Evolutionary conservation across 2,888 invertebrate genomes (phyloP).

Genomic region (Philopedon plagiatum): DNA sequence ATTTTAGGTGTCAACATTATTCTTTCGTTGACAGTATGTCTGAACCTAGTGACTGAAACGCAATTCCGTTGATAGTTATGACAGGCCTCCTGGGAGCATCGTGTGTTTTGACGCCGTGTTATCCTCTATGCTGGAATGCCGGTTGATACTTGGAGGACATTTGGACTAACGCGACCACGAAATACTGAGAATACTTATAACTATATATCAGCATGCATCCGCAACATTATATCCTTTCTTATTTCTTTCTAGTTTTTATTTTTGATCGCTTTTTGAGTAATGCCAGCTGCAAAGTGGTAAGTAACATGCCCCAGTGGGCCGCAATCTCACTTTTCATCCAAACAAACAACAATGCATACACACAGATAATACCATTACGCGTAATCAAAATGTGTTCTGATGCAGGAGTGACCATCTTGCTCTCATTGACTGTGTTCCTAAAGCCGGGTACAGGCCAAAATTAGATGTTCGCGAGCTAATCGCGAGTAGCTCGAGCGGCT

Average conservation of each 20-base stretch:
- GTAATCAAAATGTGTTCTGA: constrained; percentile 78
- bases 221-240: constrained; percentile 12
- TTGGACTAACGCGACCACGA: constrained; percentile 8
- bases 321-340: neutral
- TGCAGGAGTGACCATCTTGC: constrained; percentile 99
- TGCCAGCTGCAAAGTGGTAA: constrained; percentile 16
- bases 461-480: too few relatives aligned
- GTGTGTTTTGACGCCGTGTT: constrained; percentile 68
- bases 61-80: constrained; percentile 87
- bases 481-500: too few relatives aligned
- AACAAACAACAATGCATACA: constrained; percentile 1
- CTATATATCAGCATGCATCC: constrained; percentile 14
- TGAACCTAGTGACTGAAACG: constrained; percentile 96
- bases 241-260: constrained; percentile 6
- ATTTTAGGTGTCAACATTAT: constrained; percentile 95
- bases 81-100: constrained; percentile 68
- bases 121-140: constrained; percentile 67
- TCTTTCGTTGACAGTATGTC: constrained; percentile 97
- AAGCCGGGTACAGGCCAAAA: too few relatives aligned
- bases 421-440: constrained; percentile 99
- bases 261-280: constrained; percentile 6
- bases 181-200: constrained; percentile 14
- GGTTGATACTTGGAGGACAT: constrained; percentile 71
- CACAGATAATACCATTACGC: constrained; percentile 59
- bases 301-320: constrained; percentile 14